Evolutionary conservation across 1,140 invertebrate genomes (phyloP).

Genomic region (Drosophila lowei): DNA sequence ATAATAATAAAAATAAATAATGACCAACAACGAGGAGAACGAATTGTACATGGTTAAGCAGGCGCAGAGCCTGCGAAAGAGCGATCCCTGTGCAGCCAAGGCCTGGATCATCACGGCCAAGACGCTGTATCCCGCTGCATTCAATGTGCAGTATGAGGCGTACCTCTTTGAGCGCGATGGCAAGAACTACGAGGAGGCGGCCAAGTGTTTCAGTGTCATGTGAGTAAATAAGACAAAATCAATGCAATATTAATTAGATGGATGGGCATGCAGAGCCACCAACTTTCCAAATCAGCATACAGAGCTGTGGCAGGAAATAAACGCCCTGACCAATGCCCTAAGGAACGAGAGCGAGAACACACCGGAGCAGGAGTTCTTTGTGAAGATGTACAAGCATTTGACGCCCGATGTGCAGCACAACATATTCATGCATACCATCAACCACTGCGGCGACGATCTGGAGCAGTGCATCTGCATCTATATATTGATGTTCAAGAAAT

Average conservation of each 20-base stretch:
- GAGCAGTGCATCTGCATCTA: constrained; percentile 92
- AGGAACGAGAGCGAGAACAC: constrained; percentile 84
- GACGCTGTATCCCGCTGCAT: constrained; percentile 93
- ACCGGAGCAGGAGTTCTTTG: constrained; percentile 84
- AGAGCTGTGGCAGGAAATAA: constrained; percentile 91
- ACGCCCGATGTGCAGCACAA: constrained; percentile 89
- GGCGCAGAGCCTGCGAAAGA: constrained; percentile 66
- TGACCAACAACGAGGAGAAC: constrained; percentile 54
- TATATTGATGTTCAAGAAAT: constrained; percentile 90
- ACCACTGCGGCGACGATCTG: constrained; percentile 93
- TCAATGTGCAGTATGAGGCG: constrained; percentile 93
- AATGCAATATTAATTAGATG: background rate
- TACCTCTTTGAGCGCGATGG: constrained; percentile 91
- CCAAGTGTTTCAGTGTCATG: constrained; percentile 90
- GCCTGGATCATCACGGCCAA: constrained; percentile 96
- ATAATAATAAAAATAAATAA: background rate
- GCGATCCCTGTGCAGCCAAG: constrained; percentile 91
- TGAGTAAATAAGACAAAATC: constrained; percentile 47
- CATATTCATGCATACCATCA: constrained; percentile 90
- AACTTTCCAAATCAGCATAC: constrained; percentile 84
- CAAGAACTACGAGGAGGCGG: constrained; percentile 91
- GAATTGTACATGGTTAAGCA: constrained; percentile 63
- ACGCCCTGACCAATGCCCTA: constrained; percentile 89
- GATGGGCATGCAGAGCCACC: constrained; percentile 61
- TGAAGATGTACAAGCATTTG: constrained; percentile 88